Evolutionary conservation across 2,888 invertebrate genomes (phyloP).

Genomic region (Athripsodes cinereus): DNA sequence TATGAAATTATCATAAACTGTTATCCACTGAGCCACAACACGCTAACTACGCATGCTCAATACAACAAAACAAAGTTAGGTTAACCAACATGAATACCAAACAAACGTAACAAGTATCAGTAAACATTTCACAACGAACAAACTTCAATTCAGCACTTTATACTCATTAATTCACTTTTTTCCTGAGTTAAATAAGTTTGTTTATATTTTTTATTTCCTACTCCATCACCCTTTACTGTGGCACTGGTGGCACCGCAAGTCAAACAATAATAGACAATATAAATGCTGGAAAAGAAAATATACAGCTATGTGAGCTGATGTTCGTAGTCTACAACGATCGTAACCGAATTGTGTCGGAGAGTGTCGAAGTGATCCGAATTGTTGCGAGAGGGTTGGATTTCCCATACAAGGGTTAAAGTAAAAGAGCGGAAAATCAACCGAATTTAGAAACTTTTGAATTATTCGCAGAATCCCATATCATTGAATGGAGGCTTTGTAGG

Average conservation of each 20-base stretch:
- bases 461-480: neutral
- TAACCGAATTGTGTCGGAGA: conserved; percentile 17
- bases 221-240: neutral
- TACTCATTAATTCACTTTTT: neutral
- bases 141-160: neutral
- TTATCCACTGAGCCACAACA: conserved; percentile 13
- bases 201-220: neutral
- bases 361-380: conserved; percentile 17
- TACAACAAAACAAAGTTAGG: conserved; percentile 15
- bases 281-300: conserved; percentile 27
- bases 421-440: neutral
- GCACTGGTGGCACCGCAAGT: conserved; percentile 18
- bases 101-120: neutral
- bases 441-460: neutral
- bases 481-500: neutral
- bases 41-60: conserved; percentile 17
- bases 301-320: conserved; percentile 16
- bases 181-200: neutral
- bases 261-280: conserved; percentile 27
- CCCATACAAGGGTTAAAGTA: conserved; percentile 5
- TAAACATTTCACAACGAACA: neutral
- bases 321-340: conserved; percentile 11
- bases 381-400: conserved; percentile 15
- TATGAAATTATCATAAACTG: conserved; percentile 21
- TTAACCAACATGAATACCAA: conserved; percentile 16